These are phyloP conservation scores for Siphamia tubifer DNA, from an alignment of 2,113 vertebrate genomes.

Conservation along the genomic window DNA sequence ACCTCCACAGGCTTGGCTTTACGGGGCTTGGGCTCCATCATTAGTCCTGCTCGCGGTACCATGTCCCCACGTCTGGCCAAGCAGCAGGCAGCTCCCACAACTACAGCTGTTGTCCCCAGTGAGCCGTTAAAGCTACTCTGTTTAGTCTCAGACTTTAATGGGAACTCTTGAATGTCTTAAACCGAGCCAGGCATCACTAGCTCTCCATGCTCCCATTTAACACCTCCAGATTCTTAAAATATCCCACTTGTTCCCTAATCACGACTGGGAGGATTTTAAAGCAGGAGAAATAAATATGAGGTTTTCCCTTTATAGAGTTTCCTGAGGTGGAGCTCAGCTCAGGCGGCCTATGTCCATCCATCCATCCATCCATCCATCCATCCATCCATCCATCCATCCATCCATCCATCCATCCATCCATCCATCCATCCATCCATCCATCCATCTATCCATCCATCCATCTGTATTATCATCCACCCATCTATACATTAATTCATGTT, in stretches of 20 bases:
- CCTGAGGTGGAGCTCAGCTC: too few relatives aligned
- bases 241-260: conserved; percentile 64
- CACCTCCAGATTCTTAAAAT: conserved; percentile 59
- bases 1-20: conserved; percentile 22
- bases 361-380: too few relatives aligned
- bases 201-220: conserved; percentile 37
- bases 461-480: too few relatives aligned
- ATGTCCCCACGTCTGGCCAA: conserved; percentile 29
- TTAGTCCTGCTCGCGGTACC: conserved; percentile 41
- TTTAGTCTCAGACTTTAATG: conserved; percentile 75
- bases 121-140: conserved; percentile 67
- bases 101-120: conserved; percentile 73
- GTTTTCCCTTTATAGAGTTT: conserved; percentile 21
- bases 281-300: conserved; percentile 29
- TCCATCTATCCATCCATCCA: too few relatives aligned
- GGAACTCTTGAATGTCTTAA: conserved; percentile 68
- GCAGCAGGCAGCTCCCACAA: conserved; percentile 40
- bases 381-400: too few relatives aligned
- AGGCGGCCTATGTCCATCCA: too few relatives aligned
- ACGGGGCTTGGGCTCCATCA: conserved; percentile 41
- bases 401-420: too few relatives aligned
- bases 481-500: too few relatives aligned
- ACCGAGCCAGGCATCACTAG: conserved; percentile 52
- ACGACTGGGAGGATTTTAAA: conserved; percentile 52
- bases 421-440: too few relatives aligned